Conservation (phyloP, 2,113 vertebrate species). For the Hystrix cristata region DNA sequence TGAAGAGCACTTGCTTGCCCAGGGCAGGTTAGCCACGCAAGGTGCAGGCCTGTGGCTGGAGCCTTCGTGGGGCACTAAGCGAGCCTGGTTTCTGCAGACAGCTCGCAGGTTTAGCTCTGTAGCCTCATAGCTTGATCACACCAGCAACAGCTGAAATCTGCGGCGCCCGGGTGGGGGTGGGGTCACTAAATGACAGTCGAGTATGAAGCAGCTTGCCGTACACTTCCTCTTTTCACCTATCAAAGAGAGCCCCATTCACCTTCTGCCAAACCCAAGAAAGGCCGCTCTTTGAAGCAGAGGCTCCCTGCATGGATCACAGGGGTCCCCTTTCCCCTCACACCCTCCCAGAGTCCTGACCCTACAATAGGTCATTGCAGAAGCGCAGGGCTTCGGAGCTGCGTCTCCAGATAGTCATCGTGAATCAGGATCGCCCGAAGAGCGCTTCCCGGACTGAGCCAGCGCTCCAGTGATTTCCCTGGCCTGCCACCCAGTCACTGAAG, state of each 20-base stretch:
- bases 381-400: neutral
- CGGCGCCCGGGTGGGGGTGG: neutral
- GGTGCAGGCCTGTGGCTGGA: neutral
- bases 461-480: slow-evolving; percentile 77
- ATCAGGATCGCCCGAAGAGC: slow-evolving; percentile 59
- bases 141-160: neutral
- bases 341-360: slow-evolving; percentile 27
- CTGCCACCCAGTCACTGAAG: slow-evolving; percentile 64
- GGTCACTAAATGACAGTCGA: neutral
- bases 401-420: slow-evolving; percentile 62
- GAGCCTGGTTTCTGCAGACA: neutral
- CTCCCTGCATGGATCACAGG: neutral
- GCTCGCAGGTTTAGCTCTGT: neutral
- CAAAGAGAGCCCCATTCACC: neutral
- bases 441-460: slow-evolving; percentile 60
- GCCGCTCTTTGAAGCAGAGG: neutral
- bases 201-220: neutral
- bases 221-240: neutral
- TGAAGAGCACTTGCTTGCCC: neutral
- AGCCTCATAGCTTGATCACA: neutral
- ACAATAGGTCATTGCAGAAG: neutral
- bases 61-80: neutral
- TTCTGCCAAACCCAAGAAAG: neutral
- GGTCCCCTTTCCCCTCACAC: slow-evolving; percentile 25
- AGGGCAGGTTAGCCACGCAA: neutral